phyloP scores from a whole-genome alignment of 2,888 invertebrate species.

The Trissolcus japonicus region DNA sequence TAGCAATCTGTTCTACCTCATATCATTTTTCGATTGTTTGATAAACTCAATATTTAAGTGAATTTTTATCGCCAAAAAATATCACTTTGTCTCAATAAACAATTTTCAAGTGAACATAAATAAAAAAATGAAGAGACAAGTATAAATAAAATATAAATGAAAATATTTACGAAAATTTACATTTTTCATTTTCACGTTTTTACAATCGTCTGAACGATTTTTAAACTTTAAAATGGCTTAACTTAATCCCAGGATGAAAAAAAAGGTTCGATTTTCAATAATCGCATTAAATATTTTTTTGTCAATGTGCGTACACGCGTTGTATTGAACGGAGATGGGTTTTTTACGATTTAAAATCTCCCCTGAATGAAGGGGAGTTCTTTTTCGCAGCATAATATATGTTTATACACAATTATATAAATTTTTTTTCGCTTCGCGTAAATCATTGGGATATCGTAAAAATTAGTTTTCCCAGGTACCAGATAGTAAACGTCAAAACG shows the following conservation, averaged over 20 bases:
- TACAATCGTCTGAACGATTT: background rate
- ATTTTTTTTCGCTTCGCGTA: conserved; percentile 46
- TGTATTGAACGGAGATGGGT: conserved; percentile 32
- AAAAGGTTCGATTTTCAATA: conserved; percentile 23
- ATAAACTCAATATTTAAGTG: too few species aligned
- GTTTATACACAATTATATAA: conserved; percentile 10
- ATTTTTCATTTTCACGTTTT: background rate
- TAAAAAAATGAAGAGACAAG: too few species aligned
- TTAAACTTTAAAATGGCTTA: too few species aligned
- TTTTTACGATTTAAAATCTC: conserved; percentile 43
- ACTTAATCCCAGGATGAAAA: background rate
- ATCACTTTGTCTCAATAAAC: too few species aligned
- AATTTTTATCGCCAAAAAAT: too few species aligned
- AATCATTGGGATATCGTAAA: conserved; percentile 59
- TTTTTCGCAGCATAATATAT: conserved; percentile 22
- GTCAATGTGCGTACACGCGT: conserved; percentile 17
- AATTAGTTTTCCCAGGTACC: conserved; percentile 63
- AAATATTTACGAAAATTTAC: too few species aligned
- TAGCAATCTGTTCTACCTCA: too few species aligned
- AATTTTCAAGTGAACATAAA: too few species aligned
- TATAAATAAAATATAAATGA: too few species aligned
- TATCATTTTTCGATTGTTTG: too few species aligned
- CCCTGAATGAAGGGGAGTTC: conserved; percentile 26
- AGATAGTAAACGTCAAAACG: conserved; percentile 61
- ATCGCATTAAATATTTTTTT: conserved; percentile 39